Evolutionary conservation across 2,113 vertebrate species (phyloP).

Genomic region (Pollachius pollachius): DNA sequence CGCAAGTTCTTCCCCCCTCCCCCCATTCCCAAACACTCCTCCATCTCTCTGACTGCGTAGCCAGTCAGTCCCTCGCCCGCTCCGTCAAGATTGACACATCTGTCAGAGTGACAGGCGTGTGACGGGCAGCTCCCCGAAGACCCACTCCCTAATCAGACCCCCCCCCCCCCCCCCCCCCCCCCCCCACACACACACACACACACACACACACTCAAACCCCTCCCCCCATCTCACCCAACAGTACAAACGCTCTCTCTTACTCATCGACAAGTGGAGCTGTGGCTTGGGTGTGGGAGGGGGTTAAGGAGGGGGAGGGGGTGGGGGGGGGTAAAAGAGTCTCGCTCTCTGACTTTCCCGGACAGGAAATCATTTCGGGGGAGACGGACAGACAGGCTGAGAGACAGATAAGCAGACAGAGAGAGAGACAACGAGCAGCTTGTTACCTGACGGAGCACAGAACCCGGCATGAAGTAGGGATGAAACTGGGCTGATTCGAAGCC

Average conservation of each 20-base stretch:
- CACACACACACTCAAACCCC: slow-evolving; percentile 2
- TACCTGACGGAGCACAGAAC: slow-evolving; percentile 7
- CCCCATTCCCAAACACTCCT: neutral
- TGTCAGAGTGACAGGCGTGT: slow-evolving; percentile 51
- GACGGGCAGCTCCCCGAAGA: slow-evolving; percentile 57
- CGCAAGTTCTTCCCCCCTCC: neutral
- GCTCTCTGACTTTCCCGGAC: slow-evolving; percentile 13
- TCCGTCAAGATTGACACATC: slow-evolving; percentile 60
- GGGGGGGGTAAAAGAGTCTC: neutral
- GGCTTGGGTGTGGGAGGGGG: neutral
- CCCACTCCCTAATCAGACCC: slow-evolving; percentile 7
- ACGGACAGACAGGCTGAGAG: slow-evolving; percentile 22
- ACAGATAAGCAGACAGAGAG: neutral
- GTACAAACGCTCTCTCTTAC: slow-evolving; percentile 21
- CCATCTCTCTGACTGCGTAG: neutral
- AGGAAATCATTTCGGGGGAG: slow-evolving; percentile 48
- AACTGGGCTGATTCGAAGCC: too few species aligned
- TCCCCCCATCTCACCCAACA: slow-evolving; percentile 9
- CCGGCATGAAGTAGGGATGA: too few species aligned
- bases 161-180: neutral
- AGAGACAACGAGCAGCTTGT: neutral
- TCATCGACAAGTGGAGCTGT: slow-evolving; percentile 33
- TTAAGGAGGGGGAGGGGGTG: neutral
- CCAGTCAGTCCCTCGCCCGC: slow-evolving; percentile 14
- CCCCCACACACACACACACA: too few species aligned